Evolutionary conservation across 2,113 vertebrate species (phyloP), one percentile per base, ranked within the genome.

Genomic region (Xiphorhynchus elegans): DNA sequence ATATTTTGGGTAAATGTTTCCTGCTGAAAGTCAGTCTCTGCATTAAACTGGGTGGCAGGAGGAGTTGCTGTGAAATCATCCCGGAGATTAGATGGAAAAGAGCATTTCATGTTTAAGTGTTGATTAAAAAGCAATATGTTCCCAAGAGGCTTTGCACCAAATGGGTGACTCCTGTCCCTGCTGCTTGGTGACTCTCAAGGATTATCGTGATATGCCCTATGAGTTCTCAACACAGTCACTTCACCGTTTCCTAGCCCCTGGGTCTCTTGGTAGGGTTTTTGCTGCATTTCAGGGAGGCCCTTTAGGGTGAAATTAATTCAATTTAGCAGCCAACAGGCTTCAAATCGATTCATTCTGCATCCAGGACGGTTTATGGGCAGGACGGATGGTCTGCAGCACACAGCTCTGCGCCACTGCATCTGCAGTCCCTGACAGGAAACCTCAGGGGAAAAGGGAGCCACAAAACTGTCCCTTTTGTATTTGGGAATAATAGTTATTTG

Each of bases 281-380:
- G 12, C 83, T 68, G 92, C 25, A 2, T 87, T 86, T 88, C 83
- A 77, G 83, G 1, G 39, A 74, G 93, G 95, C 60, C 37, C 82
- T 94, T 92, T 10, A 76, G 87, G 89, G 58, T 91, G 74, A 95
- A 94, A 89, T 95, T 70, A 90, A 89, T 92, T 90, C 95, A 60
- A 49, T 86, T 94, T 74, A 96, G 93, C 90, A 93, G 92, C 90
- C 83, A 90, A 49, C 90, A 72, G 93, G 75, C 88, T 96, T 64
- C 85, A 42, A 88, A 94, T 95, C 52, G 73, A 93, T 96, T 84
- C 75, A 44, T 86, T 52, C 93, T 93, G 85, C 85, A 52, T 79
- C n/a, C 3, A 2, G 72, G 72, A n/a, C 80, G 23, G 33, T 86
- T 91, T 63, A 80, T 46, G 85, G 82, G 88, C 81, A 49, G 52